Evolutionary conservation across 2,888 invertebrate genomes (phyloP).

Genomic region (Teleiodes luculella): DNA sequence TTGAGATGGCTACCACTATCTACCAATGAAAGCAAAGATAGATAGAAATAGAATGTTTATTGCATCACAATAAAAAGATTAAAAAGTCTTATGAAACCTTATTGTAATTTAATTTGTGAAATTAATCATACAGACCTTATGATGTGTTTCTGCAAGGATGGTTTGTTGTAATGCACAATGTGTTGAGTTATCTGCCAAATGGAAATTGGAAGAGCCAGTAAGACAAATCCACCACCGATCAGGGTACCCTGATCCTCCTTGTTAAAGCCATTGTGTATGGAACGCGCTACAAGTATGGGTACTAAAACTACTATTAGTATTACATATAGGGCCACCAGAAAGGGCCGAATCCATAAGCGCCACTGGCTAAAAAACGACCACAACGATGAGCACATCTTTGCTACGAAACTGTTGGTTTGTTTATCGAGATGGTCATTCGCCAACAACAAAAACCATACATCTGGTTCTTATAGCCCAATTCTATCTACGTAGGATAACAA

Average conservation of each 20-base stretch:
- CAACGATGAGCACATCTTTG: conserved; percentile 62
- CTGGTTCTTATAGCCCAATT: too few relatives aligned
- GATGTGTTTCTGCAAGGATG: conserved; percentile 94
- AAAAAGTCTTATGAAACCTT: too few relatives aligned
- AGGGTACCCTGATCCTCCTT: conserved; percentile 89
- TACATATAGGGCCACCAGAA: conserved; percentile 88
- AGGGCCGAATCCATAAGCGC: conserved; percentile 94
- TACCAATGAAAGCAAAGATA: too few relatives aligned
- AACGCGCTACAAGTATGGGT: conserved; percentile 89
- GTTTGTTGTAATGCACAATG: conserved; percentile 94
- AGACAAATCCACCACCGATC: conserved; percentile 94
- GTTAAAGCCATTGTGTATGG: conserved; percentile 87
- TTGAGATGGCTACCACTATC: too few relatives aligned
- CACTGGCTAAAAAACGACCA: conserved; percentile 78
- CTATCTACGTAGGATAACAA: too few relatives aligned
- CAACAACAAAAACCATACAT: conserved; percentile 31
- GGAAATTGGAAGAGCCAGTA: conserved; percentile 93
- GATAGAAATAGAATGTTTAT: too few relatives aligned
- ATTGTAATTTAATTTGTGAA: too few relatives aligned
- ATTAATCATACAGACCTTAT: conserved; percentile 82
- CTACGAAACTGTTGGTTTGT: conserved; percentile 14
- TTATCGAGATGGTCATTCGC: too few relatives aligned
- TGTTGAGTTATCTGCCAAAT: conserved; percentile 97
- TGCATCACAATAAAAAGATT: too few relatives aligned
- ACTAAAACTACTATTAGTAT: conserved; percentile 90